Conservation (phyloP, 2,888 invertebrate genomes). For the Petrolisthes cinctipes region DNA sequence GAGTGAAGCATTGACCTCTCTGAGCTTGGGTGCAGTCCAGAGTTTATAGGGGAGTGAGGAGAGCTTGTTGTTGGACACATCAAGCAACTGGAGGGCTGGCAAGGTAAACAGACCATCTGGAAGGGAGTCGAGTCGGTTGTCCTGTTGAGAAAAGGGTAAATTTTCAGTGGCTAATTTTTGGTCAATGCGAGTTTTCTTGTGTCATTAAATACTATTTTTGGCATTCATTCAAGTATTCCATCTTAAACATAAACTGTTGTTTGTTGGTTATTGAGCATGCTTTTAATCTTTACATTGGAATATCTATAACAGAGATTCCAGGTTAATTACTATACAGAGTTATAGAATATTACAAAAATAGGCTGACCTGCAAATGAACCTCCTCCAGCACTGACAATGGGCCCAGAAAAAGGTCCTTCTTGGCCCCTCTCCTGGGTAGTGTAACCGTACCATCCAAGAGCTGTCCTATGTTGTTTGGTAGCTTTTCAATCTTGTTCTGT, state of each 20-base stretch:
- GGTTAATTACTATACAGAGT: no score
- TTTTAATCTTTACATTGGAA: no score
- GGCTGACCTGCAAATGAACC: conserved; percentile 82
- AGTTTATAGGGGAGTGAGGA: conserved; percentile 84
- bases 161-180: no score
- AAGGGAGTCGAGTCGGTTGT: conserved; percentile 86
- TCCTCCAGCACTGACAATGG: conserved; percentile 84
- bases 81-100: conserved; percentile 83
- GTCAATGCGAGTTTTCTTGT: no score
- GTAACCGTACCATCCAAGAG: conserved; percentile 63
- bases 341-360: no score
- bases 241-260: no score
- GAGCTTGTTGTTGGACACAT: conserved; percentile 94
- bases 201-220: no score
- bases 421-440: conserved; percentile 58
- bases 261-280: no score
- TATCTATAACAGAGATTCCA: no score
- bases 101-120: conserved; percentile 86
- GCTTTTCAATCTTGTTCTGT: conserved; percentile 86
- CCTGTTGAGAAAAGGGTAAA: conserved; percentile 71
- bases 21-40: conserved; percentile 87
- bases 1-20: conserved; percentile 89
- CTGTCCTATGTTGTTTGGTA: conserved; percentile 73
- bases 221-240: no score
- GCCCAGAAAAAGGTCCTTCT: conserved; percentile 48